Evolutionary conservation across 2,888 invertebrate species (phyloP).

Genomic region (Drosophila demipolita): DNA sequence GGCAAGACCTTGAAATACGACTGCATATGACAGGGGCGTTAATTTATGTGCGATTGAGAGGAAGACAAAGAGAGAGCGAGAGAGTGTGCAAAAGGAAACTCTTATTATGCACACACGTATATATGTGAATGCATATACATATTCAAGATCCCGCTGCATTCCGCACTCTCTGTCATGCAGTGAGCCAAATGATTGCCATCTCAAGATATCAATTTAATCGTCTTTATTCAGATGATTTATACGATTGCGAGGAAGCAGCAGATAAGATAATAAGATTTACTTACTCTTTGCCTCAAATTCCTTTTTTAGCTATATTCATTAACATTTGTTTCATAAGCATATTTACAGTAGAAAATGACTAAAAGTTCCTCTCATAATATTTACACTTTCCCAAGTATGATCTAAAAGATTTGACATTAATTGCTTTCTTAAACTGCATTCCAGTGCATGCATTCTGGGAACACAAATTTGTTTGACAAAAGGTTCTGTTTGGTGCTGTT

Average conservation of each 20-base stretch:
- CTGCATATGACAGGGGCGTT: constrained; percentile 76
- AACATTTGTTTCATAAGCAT: background rate
- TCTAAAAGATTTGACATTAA: too few relatives aligned
- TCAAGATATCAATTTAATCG: constrained; percentile 42
- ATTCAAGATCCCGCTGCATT: constrained; percentile 24
- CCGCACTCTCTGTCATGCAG: constrained; percentile 38
- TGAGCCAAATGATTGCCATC: constrained; percentile 57
- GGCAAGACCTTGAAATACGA: constrained; percentile 71
- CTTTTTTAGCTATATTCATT: too few relatives aligned
- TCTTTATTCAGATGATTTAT: background rate
- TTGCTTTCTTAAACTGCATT: background rate
- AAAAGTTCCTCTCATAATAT: background rate
- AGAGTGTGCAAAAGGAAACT: background rate
- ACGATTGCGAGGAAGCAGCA: background rate
- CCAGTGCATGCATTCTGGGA: constrained; percentile 6
- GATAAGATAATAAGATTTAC: background rate
- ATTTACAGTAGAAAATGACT: background rate
- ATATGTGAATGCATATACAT: background rate
- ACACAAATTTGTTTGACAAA: constrained; percentile 11
- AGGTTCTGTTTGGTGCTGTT: constrained; percentile 6
- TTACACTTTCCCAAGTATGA: background rate
- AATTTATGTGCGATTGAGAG: constrained; percentile 63
- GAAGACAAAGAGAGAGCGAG: background rate
- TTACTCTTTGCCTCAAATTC: too few relatives aligned
- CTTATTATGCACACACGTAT: background rate